Base-by-base conservation (phyloP, 92 coral and sea anemone genomes). In the Hydrozoanthus gracilis region DNA sequence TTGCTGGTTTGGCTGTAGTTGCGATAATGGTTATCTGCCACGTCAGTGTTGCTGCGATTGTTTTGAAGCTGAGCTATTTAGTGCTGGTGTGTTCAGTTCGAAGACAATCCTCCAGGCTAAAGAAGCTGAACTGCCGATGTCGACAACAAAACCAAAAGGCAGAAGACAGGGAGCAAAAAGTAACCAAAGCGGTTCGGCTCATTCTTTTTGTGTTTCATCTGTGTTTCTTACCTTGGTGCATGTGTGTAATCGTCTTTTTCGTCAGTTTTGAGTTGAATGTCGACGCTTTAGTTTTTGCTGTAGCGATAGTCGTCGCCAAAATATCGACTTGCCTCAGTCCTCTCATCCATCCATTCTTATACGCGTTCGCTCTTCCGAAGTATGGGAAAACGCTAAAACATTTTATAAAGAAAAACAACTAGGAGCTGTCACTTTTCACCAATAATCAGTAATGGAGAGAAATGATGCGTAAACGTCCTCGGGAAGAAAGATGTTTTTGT, bases 311-410 rank as follows among this genome's bases (percentile, higher is more conserved):
- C 16, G 47, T 46, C 8, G 77, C 77, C 14, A 14, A 46, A 2
- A 44, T 49, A 51, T 7, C 44, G 11, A 35, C 13, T 17, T 76
- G 3, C 66, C 1, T 66, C 2, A 76, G 67, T 18, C 51, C 79
- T 6, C 46, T 76, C 6, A 12, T 76, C 20, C 82, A 76, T 54
- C 82, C 82, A 7, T 76, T 76, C 6, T 52, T 76, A 49, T 76
- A 76, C 35, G 82, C 82, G 8, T 76, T 7, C 44, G 48, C 50
- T 27, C 82, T 76, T 52, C 82, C 82, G 16, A 76, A 51, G 44
- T 76, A 51, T 49, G 55, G 35, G 82, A 54, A 76, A 27, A 76
- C 82, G 4, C 18, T 76, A 1, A 76, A 13, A 54, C 46, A 54
- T 20, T 52, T 54, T 8, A 48, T 52, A 76, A 76, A 27, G 62